phyloP scores from a whole-genome alignment of 1,140 invertebrate species.

The Psilanteris sp. region DNA sequence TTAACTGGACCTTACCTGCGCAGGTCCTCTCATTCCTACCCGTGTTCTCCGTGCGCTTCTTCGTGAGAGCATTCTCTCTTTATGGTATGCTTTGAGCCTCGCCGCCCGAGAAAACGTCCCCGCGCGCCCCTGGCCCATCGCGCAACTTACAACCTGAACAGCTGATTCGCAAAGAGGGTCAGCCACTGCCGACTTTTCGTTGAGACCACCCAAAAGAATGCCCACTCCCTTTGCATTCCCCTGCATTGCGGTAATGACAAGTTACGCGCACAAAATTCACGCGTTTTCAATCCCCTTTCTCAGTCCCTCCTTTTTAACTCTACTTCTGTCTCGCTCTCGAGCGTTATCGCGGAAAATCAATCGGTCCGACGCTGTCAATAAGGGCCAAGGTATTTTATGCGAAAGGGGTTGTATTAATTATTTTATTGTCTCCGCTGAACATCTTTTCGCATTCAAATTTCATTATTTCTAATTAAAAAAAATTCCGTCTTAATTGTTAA shows the following conservation, averaged over 20 bases:
- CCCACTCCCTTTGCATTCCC: constrained; percentile 17
- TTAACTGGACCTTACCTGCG: constrained; percentile 44
- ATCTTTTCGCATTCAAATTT: too few relatives aligned
- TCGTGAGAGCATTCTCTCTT: constrained; percentile 67
- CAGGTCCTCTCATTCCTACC: constrained; percentile 35
- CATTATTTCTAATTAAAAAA: too few relatives aligned
- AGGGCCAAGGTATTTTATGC: too few relatives aligned
- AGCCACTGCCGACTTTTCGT: constrained; percentile 64
- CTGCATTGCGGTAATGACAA: constrained; percentile 43
- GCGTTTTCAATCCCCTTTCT: too few relatives aligned
- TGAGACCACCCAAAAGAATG: constrained; percentile 58
- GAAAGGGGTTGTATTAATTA: too few relatives aligned
- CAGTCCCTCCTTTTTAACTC: too few relatives aligned
- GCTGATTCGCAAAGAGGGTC: constrained; percentile 73
- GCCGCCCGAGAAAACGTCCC: constrained; percentile 62
- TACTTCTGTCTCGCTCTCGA: too few relatives aligned
- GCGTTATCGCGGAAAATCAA: too few relatives aligned
- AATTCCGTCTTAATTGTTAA: too few relatives aligned
- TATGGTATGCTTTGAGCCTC: constrained; percentile 73
- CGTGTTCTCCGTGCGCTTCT: constrained; percentile 35
- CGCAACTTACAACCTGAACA: constrained; percentile 64
- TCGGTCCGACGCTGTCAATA: too few relatives aligned
- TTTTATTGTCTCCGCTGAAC: too few relatives aligned
- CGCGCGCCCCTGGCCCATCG: constrained; percentile 26
- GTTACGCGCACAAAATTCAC: constrained; percentile 18